Evolutionary conservation across 2,113 vertebrate species (phyloP).

Genomic region (Sisor rabdophorus): DNA sequence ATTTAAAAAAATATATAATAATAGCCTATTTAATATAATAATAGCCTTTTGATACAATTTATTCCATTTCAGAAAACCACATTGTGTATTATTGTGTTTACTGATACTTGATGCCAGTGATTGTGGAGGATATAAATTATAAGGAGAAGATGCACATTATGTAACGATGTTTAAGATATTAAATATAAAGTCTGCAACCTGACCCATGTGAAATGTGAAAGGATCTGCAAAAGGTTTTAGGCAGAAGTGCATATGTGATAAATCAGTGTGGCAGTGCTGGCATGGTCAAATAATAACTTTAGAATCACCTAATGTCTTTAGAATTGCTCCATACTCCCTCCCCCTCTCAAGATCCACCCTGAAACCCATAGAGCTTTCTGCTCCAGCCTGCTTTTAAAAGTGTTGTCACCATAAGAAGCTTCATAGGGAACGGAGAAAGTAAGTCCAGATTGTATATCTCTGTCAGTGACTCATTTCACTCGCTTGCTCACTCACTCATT

Average conservation of each 20-base stretch:
- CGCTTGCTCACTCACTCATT: not conserved
- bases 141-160: not conserved
- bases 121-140: not conserved
- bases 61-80: too few species aligned
- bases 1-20: too few species aligned
- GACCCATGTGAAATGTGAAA: constrained; percentile 18
- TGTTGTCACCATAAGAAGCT: constrained; percentile 16
- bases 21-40: too few species aligned
- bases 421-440: not conserved
- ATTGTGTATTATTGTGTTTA: not conserved
- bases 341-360: constrained; percentile 19
- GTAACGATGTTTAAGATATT: constrained; percentile 18
- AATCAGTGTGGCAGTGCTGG: constrained; percentile 41
- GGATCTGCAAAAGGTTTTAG: constrained; percentile 33
- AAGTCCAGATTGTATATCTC: constrained; percentile 23
- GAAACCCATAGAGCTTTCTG: constrained; percentile 3
- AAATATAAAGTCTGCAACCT: constrained; percentile 1
- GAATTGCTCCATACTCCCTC: not conserved
- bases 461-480: constrained; percentile 26
- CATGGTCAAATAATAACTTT: constrained; percentile 27
- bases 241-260: constrained; percentile 23
- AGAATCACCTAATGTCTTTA: not conserved
- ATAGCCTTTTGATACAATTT: too few species aligned
- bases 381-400: not conserved
- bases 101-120: not conserved